These are phyloP conservation scores for Channa striata DNA, from an alignment of 2,797 vertebrate genomes.

Conservation along the genomic window DNA sequence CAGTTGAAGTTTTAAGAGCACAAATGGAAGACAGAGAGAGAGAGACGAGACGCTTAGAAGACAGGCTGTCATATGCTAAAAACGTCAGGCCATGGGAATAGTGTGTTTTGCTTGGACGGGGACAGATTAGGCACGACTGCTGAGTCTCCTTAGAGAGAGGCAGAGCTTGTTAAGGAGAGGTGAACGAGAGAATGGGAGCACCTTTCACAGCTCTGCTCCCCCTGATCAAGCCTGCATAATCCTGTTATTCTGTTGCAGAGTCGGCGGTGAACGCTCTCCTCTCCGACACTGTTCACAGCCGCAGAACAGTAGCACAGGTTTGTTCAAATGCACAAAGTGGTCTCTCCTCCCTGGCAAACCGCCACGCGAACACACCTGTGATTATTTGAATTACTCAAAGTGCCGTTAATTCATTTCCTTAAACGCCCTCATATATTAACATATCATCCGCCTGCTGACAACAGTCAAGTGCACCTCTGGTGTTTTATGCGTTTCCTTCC, in stretches of 20 bases:
- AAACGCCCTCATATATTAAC: conserved; percentile 41
- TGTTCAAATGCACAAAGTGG: conserved; percentile 26
- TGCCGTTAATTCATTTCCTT: conserved; percentile 35
- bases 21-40: not conserved
- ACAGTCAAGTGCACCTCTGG: conserved; percentile 30
- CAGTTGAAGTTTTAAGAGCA: conserved; percentile 14
- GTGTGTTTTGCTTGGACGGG: conserved; percentile 56
- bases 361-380: conserved; percentile 10
- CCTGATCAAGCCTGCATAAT: conserved; percentile 62
- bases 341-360: not conserved
- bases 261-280: conserved; percentile 49
- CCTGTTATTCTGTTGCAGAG: conserved; percentile 64
- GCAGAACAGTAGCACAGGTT: conserved; percentile 15
- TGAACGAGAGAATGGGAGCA: conserved; percentile 49
- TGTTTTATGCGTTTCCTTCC: conserved; percentile 25
- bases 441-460: conserved; percentile 28
- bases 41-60: conserved; percentile 5
- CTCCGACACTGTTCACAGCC: conserved; percentile 14
- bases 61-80: conserved; percentile 19
- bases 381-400: conserved; percentile 36
- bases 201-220: conserved; percentile 45
- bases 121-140: conserved; percentile 56
- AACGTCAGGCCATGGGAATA: conserved; percentile 28
- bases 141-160: conserved; percentile 49
- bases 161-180: conserved; percentile 49